Evolutionary conservation across 2,888 invertebrate species (phyloP).

Genomic region (Leuctra nigra): DNA sequence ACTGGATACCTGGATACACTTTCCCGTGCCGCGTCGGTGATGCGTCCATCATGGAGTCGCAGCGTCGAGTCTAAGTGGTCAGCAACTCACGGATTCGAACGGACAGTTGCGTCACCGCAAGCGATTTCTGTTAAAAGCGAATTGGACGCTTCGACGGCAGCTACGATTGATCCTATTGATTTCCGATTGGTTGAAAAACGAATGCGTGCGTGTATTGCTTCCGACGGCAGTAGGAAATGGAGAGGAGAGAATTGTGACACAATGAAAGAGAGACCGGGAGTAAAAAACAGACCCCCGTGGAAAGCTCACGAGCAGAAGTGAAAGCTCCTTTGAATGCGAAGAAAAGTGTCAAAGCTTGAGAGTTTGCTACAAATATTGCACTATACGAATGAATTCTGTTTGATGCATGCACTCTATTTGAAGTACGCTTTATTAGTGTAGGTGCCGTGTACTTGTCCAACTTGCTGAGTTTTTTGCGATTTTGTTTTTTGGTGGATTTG

Average conservation of each 20-base stretch:
- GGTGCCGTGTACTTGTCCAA: no score
- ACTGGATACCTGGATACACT: no score
- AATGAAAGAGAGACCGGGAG: conserved; percentile 8
- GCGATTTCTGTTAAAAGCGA: conserved; percentile 2
- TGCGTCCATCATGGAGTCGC: no score
- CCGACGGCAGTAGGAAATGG: conserved; percentile 21
- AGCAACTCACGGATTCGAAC: conserved; percentile 2
- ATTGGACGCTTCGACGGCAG: conserved; percentile 12
- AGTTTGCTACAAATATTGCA: no score
- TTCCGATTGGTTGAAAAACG: conserved; percentile 24
- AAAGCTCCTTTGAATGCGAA: background rate
- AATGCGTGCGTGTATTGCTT: conserved; percentile 20
- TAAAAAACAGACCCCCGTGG: no score
- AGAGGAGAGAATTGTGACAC: conserved; percentile 15
- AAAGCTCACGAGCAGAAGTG: background rate
- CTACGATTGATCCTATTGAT: conserved; percentile 25
- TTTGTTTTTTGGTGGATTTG: no score
- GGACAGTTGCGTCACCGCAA: conserved; percentile 10
- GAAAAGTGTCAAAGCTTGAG: background rate
- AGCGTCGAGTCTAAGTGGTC: no score
- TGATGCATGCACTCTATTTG: no score
- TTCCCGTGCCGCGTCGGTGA: no score
- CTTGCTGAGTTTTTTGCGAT: no score
- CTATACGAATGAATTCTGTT: no score
- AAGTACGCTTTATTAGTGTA: no score